Evolutionary conservation across 2,888 invertebrate genomes (phyloP), one percentile per base, ranked within the genome.

Genomic region (Eilema caniola): DNA sequence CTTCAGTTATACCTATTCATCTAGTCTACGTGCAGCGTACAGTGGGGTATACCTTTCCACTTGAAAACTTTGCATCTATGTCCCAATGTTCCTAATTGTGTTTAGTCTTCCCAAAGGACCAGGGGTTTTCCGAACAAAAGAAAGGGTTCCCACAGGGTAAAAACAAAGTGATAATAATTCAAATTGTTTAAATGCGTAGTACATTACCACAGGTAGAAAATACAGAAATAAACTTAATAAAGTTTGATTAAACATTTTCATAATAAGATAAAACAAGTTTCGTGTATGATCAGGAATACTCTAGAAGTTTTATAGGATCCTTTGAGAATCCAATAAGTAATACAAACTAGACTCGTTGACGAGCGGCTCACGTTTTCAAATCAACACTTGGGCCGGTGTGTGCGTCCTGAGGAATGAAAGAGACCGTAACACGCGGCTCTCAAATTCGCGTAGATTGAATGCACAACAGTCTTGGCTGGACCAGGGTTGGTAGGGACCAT

Each of bases 361-460:
- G 76, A 74, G 75, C 76, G 70, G 76, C 75, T 76, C 84, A 83
- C 84, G 84, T 85, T 84, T 82, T 81, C 84, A 81, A 85, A 85
- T 85, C 84, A 85, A 85, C 84, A 85, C 80, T 82, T 81, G 79
- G 75, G 74, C 77, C 73, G 79, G 74, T 81, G 79, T 81, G 77
- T 80, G 83, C 74, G 83, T 82, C 78, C 79, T 72, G 75, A 78
- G 75, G 74, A 80, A 79, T 78, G 78, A 73, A 79, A 76, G 79
- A 69, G 72, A 68, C 73, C 75, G 74, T 76, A 72, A 79, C 73
- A 72, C 70, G 56, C 70, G 25, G 63, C 69, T 31, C 73, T 74
- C 72, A 76, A 78, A 84, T 84, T 83, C 82, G 77, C 69, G 79
- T 70, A 80, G 80, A 84, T 84, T 83, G 77, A 83, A 83, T 79